A percentile compares a stretch with the other conserved stretches of the same genome.
These are phyloP conservation scores for Drosophila tripunctata DNA, from an alignment of 2,888 invertebrate genomes.

Conservation along the genomic window DNA sequence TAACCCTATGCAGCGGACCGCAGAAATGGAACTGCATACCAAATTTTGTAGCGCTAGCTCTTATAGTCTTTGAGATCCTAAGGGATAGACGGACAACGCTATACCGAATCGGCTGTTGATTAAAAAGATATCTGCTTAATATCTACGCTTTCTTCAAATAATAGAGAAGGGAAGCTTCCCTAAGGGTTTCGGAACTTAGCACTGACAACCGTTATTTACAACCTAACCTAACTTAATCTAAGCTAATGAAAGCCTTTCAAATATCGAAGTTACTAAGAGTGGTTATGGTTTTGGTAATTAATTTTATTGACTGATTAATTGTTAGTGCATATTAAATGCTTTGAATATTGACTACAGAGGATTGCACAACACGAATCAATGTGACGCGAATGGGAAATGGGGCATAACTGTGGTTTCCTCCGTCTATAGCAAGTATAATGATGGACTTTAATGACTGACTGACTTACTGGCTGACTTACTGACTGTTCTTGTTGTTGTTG, in stretches of 20 bases:
- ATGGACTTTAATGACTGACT: background rate
- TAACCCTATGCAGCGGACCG: no score
- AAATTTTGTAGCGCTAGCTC: no score
- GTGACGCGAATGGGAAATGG: background rate
- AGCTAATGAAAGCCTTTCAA: background rate
- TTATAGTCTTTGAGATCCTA: no score
- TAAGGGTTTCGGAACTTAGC: no score
- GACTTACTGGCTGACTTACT: no score
- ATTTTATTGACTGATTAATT: conserved; percentile 37
- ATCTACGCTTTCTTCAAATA: no score
- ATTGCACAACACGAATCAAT: conserved; percentile 28
- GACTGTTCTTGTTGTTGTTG: background rate
- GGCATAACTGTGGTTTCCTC: background rate
- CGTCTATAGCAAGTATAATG: background rate
- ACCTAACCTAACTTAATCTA: no score
- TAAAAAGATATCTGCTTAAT: no score
- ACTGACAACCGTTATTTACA: background rate
- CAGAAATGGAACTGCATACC: no score
- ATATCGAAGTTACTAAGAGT: background rate
- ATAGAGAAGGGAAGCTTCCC: no score
- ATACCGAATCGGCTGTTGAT: no score
- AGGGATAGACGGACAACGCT: no score
- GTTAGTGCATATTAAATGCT: conserved; percentile 51
- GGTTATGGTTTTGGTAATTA: conserved; percentile 12
- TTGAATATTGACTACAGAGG: conserved; percentile 26